Conservation (phyloP, 2,888 invertebrate genomes). For the Zygaena filipendulae region DNA sequence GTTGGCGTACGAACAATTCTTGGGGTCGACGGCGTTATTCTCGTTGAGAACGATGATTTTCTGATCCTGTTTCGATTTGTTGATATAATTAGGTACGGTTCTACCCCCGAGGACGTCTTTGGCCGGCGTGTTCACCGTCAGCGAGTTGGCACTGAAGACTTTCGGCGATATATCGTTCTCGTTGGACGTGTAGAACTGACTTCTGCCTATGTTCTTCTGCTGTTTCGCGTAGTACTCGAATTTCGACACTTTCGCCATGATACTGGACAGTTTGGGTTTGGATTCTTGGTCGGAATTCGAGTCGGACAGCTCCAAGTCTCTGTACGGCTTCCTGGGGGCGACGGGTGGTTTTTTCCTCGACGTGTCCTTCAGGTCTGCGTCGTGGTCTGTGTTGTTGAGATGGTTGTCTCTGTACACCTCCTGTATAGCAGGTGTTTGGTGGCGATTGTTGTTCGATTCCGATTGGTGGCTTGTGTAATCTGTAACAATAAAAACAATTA, state of each 20-base stretch:
- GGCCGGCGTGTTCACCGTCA: conserved; percentile 84
- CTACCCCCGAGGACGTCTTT: conserved; percentile 81
- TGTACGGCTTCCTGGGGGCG: conserved; percentile 69
- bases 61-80: conserved; percentile 63
- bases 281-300: conserved; percentile 60
- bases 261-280: conserved; percentile 54
- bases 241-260: conserved; percentile 82
- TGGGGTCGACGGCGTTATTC: conserved; percentile 44
- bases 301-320: conserved; percentile 55
- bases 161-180: conserved; percentile 74
- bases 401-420: conserved; percentile 47
- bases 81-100: conserved; percentile 69
- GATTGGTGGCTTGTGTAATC: conserved; percentile 38
- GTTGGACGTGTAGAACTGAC: conserved; percentile 50
- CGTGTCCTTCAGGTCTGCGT: conserved; percentile 56
- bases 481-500: conserved; percentile 21
- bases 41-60: conserved; percentile 45
- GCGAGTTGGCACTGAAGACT: conserved; percentile 81
- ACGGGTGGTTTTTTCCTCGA: conserved; percentile 73
- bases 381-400: conserved; percentile 47
- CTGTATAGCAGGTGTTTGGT: conserved; percentile 33
- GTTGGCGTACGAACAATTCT: conserved; percentile 48
- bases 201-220: conserved; percentile 59
- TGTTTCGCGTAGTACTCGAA: conserved; percentile 81
- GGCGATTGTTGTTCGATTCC: conserved; percentile 36